Evolutionary conservation across 2,888 invertebrate genomes (phyloP).

Genomic region (Orchesellides sinensis): DNA sequence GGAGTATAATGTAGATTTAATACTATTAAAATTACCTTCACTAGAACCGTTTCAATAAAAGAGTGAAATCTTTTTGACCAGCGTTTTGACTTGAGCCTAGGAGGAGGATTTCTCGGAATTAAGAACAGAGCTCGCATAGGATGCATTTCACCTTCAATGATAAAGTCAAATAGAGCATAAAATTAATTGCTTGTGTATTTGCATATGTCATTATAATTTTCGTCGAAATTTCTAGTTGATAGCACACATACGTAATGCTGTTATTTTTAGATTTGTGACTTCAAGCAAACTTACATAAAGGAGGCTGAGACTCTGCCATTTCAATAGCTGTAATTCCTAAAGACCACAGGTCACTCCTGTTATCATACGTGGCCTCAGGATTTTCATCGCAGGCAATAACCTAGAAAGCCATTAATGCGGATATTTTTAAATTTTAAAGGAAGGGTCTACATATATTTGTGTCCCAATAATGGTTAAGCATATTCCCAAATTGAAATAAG

Average conservation of each 20-base stretch:
- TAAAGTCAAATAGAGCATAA: too few species aligned
- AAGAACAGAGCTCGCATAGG: constrained; percentile 99
- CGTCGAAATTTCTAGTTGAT: too few species aligned
- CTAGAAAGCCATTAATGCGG: constrained; percentile 41
- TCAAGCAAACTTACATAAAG: constrained; percentile 89
- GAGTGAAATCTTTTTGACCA: constrained; percentile 98
- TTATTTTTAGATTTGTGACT: not conserved
- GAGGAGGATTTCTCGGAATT: constrained; percentile 98
- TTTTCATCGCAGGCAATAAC: constrained; percentile 99
- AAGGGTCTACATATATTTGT: not conserved
- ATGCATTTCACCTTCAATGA: constrained; percentile 79
- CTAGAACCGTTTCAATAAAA: constrained; percentile 98
- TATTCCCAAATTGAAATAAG: constrained; percentile 90
- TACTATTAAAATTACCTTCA: constrained; percentile 69
- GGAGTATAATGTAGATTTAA: too few species aligned
- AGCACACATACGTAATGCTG: not conserved
- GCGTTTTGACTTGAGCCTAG: constrained; percentile 91
- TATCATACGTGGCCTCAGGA: constrained; percentile 99
- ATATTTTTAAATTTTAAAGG: not conserved
- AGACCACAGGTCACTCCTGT: constrained; percentile 94
- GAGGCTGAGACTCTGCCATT: constrained; percentile 99
- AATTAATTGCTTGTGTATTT: too few species aligned
- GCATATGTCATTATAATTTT: too few species aligned
- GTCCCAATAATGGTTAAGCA: not conserved
- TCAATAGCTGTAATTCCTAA: constrained; percentile 98